Evolutionary conservation across 2,888 invertebrate genomes (phyloP), one percentile per base, ranked within the genome.

Genomic region (Ametastegia equiseti): DNA sequence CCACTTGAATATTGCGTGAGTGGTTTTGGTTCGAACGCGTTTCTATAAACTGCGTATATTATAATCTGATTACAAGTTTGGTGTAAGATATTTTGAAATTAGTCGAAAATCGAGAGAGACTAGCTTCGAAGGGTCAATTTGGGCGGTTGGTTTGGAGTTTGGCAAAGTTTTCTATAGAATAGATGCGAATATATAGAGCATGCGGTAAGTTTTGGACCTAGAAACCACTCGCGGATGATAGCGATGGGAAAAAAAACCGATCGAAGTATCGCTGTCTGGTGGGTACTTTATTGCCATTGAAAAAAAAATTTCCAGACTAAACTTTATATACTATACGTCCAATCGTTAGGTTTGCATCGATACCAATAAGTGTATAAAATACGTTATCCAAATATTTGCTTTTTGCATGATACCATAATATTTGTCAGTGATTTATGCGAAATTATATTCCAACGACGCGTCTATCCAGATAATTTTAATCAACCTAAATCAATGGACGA

Each of bases 281-380:
- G 1, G 54, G 23, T 60, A 60, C 27, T 23, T 30, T 57, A 30
- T 57, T 60, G 11, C 27, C 9, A 0, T 60, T 60, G 4, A 30
- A 60, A 60, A 60, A 60, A 60, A 9, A 60, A n/a, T n/a, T 60
- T 30, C 60, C 27, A 60, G 30, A 60, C 60, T 13, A 27, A 60
- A 27, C 30, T 30, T 30, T n/a, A n/a, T n/a, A n/a, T n/a, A n/a
- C n/a, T n/a, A n/a, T n/a, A n/a, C n/a, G n/a, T n/a, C n/a, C n/a
- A n/a, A n/a, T n/a, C n/a, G n/a, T n/a, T n/a, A n/a, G n/a, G n/a
- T n/a, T n/a, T n/a, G n/a, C n/a, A n/a, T n/a, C n/a, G n/a, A n/a
- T n/a, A n/a, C n/a, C n/a, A n/a, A n/a, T n/a, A n/a, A n/a, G n/a
- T n/a, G n/a, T n/a, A n/a, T n/a, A n/a, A n/a, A n/a, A n/a, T n/a